Evolutionary conservation across 1,140 invertebrate species (phyloP).

Genomic region (Triops longicaudatus): DNA sequence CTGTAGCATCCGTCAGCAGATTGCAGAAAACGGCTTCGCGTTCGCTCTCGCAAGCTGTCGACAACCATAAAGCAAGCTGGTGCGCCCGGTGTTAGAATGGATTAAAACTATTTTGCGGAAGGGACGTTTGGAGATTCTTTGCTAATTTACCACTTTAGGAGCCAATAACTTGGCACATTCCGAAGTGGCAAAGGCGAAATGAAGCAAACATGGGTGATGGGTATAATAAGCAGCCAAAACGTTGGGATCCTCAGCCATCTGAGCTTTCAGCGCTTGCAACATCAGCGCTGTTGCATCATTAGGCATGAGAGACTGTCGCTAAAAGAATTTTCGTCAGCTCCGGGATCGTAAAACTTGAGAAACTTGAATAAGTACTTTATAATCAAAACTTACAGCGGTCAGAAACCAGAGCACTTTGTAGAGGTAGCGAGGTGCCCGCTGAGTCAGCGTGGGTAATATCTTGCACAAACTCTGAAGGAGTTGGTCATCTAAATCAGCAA

Average conservation of each 20-base stretch:
- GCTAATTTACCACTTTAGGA: background rate
- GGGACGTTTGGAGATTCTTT: background rate
- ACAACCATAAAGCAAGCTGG: background rate
- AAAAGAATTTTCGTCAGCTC: background rate
- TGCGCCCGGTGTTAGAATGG: background rate
- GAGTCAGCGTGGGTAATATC: background rate
- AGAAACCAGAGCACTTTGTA: background rate
- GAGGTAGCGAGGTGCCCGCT: background rate
- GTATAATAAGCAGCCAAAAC: background rate
- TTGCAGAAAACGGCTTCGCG: background rate
- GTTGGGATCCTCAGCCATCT: background rate
- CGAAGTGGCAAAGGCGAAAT: background rate
- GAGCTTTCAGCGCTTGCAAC: background rate
- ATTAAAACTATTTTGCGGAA: background rate
- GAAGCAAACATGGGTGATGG: background rate
- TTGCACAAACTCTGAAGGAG: background rate
- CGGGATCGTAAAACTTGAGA: background rate
- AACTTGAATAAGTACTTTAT: background rate
- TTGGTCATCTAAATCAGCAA: background rate
- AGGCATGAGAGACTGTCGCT: background rate
- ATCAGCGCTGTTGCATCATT: background rate
- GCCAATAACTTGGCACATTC: background rate
- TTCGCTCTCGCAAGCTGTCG: background rate
- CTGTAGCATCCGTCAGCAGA: background rate
- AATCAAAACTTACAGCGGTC: background rate